phyloP scores from a whole-genome alignment of 2,888 invertebrate species.

The Ophion ellenae region DNA sequence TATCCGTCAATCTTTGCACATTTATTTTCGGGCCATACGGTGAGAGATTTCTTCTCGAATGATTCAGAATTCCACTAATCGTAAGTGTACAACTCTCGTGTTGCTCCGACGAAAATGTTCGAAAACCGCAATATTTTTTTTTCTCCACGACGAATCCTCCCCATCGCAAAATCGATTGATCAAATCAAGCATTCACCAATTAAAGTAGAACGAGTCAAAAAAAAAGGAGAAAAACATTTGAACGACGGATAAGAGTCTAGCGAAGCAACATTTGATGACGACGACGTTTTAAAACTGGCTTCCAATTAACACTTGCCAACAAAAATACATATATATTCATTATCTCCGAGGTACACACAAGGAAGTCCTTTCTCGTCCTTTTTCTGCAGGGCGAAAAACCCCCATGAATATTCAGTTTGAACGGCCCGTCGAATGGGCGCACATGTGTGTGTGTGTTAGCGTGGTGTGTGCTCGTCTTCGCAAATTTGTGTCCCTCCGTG shows the following conservation, averaged over 20 bases:
- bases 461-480: background rate
- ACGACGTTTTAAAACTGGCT: background rate
- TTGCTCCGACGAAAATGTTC: background rate
- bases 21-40: conserved; percentile 1
- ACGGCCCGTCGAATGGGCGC: conserved; percentile 36
- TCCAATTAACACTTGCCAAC: background rate
- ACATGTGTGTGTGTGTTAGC: conserved; percentile 1
- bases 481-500: conserved; percentile 16
- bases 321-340: conserved; percentile 19
- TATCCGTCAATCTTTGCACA: background rate
- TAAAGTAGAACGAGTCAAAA: background rate
- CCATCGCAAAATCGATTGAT: background rate
- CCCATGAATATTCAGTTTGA: conserved; percentile 64
- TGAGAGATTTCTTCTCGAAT: background rate
- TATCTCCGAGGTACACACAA: background rate
- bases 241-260: background rate
- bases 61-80: background rate
- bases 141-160: background rate
- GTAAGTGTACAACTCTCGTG: background rate
- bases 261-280: background rate
- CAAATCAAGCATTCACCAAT: background rate
- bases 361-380: conserved; percentile 11
- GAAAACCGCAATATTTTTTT: background rate
- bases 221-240: background rate
- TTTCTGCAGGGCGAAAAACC: conserved; percentile 14